Conservation (phyloP, 2,888 invertebrate species). For the Schizotus pectinicornis region DNA sequence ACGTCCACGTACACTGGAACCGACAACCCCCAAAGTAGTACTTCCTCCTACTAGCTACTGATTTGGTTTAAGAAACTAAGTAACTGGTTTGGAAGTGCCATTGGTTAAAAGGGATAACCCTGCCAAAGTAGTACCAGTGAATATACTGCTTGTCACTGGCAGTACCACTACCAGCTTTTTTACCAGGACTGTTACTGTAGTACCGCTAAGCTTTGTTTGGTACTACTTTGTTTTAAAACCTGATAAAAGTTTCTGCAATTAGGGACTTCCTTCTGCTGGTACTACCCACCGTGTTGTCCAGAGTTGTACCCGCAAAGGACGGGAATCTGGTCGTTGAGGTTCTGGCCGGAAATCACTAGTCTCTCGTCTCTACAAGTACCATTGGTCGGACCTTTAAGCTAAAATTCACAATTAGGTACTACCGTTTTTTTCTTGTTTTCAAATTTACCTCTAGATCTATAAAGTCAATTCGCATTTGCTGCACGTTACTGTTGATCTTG, state of each 20-base stretch:
- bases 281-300: slow-evolving; percentile 72
- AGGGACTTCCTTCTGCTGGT: not conserved
- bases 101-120: too few relatives aligned
- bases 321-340: slow-evolving; percentile 71
- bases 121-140: too few relatives aligned
- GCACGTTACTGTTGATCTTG: slow-evolving; percentile 66
- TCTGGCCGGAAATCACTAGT: slow-evolving; percentile 74
- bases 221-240: too few relatives aligned
- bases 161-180: too few relatives aligned
- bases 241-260: too few relatives aligned
- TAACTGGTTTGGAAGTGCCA: too few relatives aligned
- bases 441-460: slow-evolving; percentile 69
- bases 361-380: slow-evolving; percentile 75
- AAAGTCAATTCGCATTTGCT: slow-evolving; percentile 75
- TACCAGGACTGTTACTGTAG: too few relatives aligned
- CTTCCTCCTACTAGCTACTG: too few relatives aligned
- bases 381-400: slow-evolving; percentile 72
- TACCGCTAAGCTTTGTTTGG: too few relatives aligned
- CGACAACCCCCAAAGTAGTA: not conserved
- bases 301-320: slow-evolving; percentile 77
- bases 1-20: slow-evolving; percentile 75
- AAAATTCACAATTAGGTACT: slow-evolving; percentile 30
- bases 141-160: too few relatives aligned
- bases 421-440: slow-evolving; percentile 1
- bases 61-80: too few relatives aligned